Base-by-base conservation (phyloP, 2,113 vertebrate genomes). In the Cariama cristata region DNA sequence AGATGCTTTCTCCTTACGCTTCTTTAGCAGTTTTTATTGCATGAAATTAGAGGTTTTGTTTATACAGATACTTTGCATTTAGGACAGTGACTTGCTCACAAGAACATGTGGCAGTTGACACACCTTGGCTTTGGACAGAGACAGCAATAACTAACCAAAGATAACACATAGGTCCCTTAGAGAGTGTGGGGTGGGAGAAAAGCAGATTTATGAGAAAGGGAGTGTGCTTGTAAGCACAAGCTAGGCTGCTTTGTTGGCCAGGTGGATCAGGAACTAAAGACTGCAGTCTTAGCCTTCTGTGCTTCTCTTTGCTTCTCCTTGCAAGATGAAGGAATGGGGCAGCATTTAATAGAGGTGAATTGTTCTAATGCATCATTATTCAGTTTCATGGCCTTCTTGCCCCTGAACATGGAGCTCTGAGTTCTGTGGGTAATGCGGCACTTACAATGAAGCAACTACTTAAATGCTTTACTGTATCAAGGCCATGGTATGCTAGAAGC, bases 51-150 rank as follows among this genome's bases (percentile, higher is more conserved):
- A 77, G 35, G 7, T 17, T 52, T 68, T 72, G 10, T 66, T 69
- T 33, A 8, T 56, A 33, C 44, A 30, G 23, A 40, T 14, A 13
- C 12, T 49, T 53, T 35, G 32, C 11, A 7, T 67, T 71, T 56
- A 62, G 47, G 45, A 58, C 30, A 53, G 33, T 32, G 69, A 33
- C 13, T 23, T 28, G 19, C 64, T 90, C 38, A 33, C 8, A 40
- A n/a, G 27, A 62, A 59, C 21, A 7, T 0, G 4, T 11, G n/a
- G 50, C 66, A 5, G 33, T n/a, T 67, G n/a, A 11, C 47, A 67
- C 0, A 0, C 24, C 19, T 23, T 60, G 91, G 44, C 58, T 56
- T 50, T 24, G 45, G 63, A 14, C 8, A 35, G 60, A 72, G 53
- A 11, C 0, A 4, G 62, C 38, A 79, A n/a, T 0, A 44, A 62